Conservation (phyloP, 2,888 invertebrate genomes). For the Callyntrura guangdongensis region DNA sequence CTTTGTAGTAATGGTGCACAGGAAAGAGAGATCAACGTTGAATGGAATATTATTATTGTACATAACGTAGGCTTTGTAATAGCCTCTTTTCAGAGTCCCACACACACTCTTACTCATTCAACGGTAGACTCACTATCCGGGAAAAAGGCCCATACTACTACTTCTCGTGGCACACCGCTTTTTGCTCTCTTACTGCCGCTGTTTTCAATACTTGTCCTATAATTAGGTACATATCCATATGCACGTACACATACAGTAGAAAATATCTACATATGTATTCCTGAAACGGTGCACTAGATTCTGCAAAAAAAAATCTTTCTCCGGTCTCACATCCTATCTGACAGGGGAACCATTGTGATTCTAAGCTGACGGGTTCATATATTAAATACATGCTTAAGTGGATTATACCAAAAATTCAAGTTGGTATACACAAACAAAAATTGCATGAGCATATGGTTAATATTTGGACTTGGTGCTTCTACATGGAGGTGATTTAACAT, state of each 20-base stretch:
- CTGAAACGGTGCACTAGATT: neutral
- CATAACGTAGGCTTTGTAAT: slow-evolving; percentile 49
- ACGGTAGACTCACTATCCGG: no score
- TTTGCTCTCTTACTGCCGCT: neutral
- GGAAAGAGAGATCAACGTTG: slow-evolving; percentile 10
- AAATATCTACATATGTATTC: neutral
- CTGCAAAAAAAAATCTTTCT: neutral
- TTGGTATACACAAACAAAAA: neutral
- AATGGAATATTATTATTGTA: slow-evolving; percentile 37
- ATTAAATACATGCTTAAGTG: slow-evolving; percentile 35
- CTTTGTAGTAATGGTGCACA: neutral
- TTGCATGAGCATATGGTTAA: neutral
- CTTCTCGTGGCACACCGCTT: neutral
- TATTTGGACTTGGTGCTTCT: neutral
- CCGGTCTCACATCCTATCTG: slow-evolving; percentile 19
- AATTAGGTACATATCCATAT: neutral
- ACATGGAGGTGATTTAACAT: slow-evolving; percentile 26
- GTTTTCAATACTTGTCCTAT: slow-evolving; percentile 13
- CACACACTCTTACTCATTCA: neutral
- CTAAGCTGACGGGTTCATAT: slow-evolving; percentile 57
- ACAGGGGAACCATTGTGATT: slow-evolving; percentile 51
- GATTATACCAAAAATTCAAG: neutral
- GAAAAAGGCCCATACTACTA: neutral
- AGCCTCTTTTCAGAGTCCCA: slow-evolving; percentile 25
- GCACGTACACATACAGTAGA: neutral